phyloP scores from a whole-genome alignment of 2,888 invertebrate species.

The Cyclophora punctaria region DNA sequence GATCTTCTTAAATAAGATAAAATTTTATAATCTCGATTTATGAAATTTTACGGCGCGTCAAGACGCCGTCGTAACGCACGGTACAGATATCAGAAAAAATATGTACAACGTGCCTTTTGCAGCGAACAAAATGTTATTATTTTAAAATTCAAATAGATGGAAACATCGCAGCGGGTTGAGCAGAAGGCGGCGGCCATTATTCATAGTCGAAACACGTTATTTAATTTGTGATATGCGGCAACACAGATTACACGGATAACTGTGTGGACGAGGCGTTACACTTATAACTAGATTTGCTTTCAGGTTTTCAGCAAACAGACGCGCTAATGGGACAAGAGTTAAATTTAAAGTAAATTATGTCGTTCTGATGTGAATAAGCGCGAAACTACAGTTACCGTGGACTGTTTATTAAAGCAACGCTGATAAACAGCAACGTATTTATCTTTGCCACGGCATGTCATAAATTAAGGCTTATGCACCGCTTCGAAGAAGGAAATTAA shows the following conservation, averaged over 20 bases:
- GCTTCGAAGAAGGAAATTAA: slow-evolving; percentile 47
- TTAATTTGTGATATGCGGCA: slow-evolving; percentile 65
- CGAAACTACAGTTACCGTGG: slow-evolving; percentile 33
- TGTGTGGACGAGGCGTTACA: slow-evolving; percentile 48
- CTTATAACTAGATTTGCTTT: slow-evolving; percentile 67
- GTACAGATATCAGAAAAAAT: too few species aligned
- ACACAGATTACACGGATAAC: slow-evolving; percentile 60
- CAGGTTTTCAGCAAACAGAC: slow-evolving; percentile 55
- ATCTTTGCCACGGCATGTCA: slow-evolving; percentile 46
- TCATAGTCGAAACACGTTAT: slow-evolving; percentile 60
- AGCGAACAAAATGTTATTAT: slow-evolving; percentile 28
- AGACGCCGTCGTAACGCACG: too few species aligned
- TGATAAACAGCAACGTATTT: slow-evolving; percentile 52
- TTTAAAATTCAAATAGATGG: slow-evolving; percentile 38
- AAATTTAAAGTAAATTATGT: slow-evolving; percentile 55
- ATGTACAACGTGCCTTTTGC: slow-evolving; percentile 2
- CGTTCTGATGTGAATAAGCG: slow-evolving; percentile 35
- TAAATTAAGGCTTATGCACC: slow-evolving; percentile 51
- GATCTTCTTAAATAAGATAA: too few species aligned
- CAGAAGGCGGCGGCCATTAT: slow-evolving; percentile 37
- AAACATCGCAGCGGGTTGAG: slow-evolving; percentile 28
- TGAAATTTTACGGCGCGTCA: too few species aligned
- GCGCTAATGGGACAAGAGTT: slow-evolving; percentile 56
- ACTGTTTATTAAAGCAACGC: slow-evolving; percentile 40
- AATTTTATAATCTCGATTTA: too few species aligned